Evolutionary conservation across 2,888 invertebrate genomes (phyloP).

Genomic region (Alentia gelatinosa): DNA sequence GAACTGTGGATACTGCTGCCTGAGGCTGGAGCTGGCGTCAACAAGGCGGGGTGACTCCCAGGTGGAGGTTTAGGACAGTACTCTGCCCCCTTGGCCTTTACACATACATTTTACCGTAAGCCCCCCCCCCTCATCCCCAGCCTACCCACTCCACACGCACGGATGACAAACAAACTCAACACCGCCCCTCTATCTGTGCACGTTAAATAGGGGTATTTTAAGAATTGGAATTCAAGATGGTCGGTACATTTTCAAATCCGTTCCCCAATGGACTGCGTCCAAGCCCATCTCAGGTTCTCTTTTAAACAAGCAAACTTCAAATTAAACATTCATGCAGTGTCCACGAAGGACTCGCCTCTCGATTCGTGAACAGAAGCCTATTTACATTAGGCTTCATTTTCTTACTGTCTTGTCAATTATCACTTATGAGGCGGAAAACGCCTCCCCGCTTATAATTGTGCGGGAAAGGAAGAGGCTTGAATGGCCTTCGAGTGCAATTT

Average conservation of each 20-base stretch:
- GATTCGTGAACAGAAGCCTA: not conserved
- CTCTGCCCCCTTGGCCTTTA: too few species aligned
- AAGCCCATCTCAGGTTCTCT: not conserved
- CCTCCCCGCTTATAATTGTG: not conserved
- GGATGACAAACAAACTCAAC: not conserved
- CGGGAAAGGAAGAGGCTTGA: not conserved
- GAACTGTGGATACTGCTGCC: too few species aligned
- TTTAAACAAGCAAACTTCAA: not conserved
- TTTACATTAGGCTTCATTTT: not conserved
- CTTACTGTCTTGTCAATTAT: conserved; percentile 4
- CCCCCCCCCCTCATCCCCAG: not conserved
- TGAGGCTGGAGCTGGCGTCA: too few species aligned
- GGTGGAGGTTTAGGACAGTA: too few species aligned
- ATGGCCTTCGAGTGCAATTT: not conserved
- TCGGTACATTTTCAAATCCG: too few species aligned
- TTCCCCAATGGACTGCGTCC: too few species aligned
- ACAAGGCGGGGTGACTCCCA: too few species aligned
- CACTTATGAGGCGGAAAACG: conserved; percentile 27
- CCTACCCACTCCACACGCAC: not conserved
- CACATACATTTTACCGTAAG: too few species aligned
- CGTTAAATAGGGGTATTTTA: too few species aligned
- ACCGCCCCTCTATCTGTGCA: too few species aligned
- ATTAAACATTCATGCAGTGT: conserved; percentile 22
- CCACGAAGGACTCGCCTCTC: not conserved
- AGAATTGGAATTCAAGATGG: too few species aligned